phyloP scores from a whole-genome alignment of 2,888 invertebrate genomes.

The Amphipyra tragopoginis region DNA sequence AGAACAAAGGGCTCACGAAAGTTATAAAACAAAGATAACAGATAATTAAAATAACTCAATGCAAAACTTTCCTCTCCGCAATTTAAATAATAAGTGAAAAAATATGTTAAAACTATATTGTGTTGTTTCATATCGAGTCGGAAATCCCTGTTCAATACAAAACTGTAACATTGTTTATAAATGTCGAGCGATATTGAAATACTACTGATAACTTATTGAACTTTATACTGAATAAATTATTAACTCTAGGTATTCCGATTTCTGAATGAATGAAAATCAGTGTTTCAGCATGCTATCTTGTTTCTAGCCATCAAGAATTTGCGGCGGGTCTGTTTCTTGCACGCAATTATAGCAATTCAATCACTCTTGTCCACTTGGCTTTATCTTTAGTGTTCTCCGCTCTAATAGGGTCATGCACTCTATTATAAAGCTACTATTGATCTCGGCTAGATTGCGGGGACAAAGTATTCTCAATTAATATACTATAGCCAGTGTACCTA shows the following conservation, averaged over 20 bases:
- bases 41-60: no score
- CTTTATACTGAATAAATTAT: constrained; percentile 35
- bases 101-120: no score
- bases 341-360: constrained; percentile 1
- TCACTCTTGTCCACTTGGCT: constrained; percentile 14
- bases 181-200: constrained; percentile 23
- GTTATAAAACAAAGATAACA: no score
- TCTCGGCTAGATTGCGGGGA: no score
- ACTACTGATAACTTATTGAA: constrained; percentile 43
- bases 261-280: constrained; percentile 34
- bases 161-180: constrained; percentile 35
- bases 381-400: constrained; percentile 18
- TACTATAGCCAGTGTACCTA: no score
- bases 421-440: no score
- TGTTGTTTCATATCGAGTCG: no score
- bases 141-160: background rate
- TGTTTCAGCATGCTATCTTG: background rate
- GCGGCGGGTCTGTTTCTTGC: background rate
- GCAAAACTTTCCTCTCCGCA: no score
- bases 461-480: no score
- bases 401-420: no score
- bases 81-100: background rate
- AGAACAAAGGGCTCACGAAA: no score
- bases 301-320: constrained; percentile 2
- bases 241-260: constrained; percentile 14